Conservation (phyloP, 2,888 invertebrate species). For the Standfussiana lucernea region DNA sequence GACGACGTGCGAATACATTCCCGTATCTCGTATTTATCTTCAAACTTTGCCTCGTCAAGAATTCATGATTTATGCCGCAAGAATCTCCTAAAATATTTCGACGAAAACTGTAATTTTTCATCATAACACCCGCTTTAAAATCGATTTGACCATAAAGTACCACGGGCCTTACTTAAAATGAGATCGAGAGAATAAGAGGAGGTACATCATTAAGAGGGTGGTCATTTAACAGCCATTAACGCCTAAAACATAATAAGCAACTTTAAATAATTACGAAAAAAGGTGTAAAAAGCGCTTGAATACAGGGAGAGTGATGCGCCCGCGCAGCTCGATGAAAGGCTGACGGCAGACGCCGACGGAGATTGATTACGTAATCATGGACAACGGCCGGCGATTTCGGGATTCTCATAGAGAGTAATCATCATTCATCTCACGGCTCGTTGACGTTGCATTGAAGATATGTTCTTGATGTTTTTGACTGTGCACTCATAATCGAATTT, state of each 20-base stretch:
- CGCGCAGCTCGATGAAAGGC: slow-evolving; percentile 87
- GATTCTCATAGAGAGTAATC: slow-evolving; percentile 88
- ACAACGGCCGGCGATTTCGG: slow-evolving; percentile 84
- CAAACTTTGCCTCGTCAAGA: slow-evolving; percentile 26
- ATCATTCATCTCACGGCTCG: slow-evolving; percentile 88
- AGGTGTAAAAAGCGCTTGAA: slow-evolving; percentile 86
- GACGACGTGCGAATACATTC: slow-evolving; percentile 55
- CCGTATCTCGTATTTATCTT: slow-evolving; percentile 63
- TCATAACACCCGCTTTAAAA: slow-evolving; percentile 75
- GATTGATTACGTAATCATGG: slow-evolving; percentile 90
- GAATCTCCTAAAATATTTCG: slow-evolving; percentile 62
- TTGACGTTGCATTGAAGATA: slow-evolving; percentile 81
- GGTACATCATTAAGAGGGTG: slow-evolving; percentile 82
- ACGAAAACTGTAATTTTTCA: slow-evolving; percentile 71
- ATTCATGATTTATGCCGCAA: slow-evolving; percentile 63
- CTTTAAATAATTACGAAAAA: slow-evolving; percentile 88
- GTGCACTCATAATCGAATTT: slow-evolving; percentile 74
- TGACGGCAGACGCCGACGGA: slow-evolving; percentile 84
- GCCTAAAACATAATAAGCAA: slow-evolving; percentile 86
- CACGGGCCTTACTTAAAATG: slow-evolving; percentile 75
- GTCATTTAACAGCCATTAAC: slow-evolving; percentile 87
- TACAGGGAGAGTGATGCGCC: slow-evolving; percentile 83
- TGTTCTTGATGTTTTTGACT: slow-evolving; percentile 74
- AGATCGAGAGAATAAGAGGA: slow-evolving; percentile 71
- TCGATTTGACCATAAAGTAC: slow-evolving; percentile 76